These are phyloP conservation scores for Ceratosolen fusciceps DNA, from an alignment of 1,140 invertebrate genomes.

Conservation along the genomic window DNA sequence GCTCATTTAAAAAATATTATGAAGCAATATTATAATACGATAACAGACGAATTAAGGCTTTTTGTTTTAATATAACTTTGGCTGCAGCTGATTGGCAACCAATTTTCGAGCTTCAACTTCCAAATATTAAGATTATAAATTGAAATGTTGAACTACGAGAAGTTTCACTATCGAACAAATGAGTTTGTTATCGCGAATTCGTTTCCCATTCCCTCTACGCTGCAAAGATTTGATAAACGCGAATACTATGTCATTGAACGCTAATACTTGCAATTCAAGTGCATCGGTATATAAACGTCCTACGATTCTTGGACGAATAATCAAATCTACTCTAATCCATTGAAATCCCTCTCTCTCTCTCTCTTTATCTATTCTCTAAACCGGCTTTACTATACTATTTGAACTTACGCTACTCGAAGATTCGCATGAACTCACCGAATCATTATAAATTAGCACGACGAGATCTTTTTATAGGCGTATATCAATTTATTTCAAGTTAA, in stretches of 20 bases:
- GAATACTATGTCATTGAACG: constrained; percentile 31
- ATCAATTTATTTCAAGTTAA: no score
- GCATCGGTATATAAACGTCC: constrained; percentile 24
- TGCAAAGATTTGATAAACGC: constrained; percentile 40
- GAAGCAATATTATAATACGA: no score
- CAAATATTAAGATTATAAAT: constrained; percentile 37
- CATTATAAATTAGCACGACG: not conserved
- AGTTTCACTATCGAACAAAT: constrained; percentile 3
- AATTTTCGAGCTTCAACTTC: constrained; percentile 6
- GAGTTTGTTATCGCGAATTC: not conserved
- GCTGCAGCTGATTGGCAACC: not conserved
- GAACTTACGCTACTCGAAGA: constrained; percentile 3
- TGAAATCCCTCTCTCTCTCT: not conserved
- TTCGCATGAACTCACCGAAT: not conserved
- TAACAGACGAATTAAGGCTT: not conserved
- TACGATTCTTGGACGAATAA: not conserved
- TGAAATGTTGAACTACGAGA: constrained; percentile 11
- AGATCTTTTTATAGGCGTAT: not conserved
- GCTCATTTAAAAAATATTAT: no score
- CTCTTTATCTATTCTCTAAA: constrained; percentile 36
- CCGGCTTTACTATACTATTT: constrained; percentile 20
- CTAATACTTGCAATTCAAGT: constrained; percentile 33
- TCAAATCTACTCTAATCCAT: constrained; percentile 23
- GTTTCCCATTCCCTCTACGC: not conserved
- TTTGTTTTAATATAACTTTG: not conserved